Evolutionary conservation across 2,888 invertebrate genomes (phyloP), one percentile per base, ranked within the genome.

Genomic region (Arctia plantaginis): DNA sequence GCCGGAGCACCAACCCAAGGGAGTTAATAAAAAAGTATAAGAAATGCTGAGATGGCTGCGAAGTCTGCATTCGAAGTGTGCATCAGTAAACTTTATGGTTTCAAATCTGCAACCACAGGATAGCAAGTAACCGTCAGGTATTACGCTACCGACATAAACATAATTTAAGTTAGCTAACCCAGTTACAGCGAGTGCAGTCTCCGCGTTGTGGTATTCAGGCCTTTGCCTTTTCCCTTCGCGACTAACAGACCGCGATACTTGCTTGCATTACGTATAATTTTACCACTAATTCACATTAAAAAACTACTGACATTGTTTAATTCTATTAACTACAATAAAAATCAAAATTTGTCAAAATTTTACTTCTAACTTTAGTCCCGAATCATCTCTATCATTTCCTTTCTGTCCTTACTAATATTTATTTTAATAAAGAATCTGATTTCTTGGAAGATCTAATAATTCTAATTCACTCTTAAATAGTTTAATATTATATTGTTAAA

Each of bases 141-240:
- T n/a, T 10, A n/a, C 51, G 20, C n/a, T 55, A n/a, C n/a, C 10
- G n/a, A 55, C 35, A 35, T n/a, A 10, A 55, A n/a, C n/a, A n/a
- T n/a, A 55, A 55, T 55, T 55, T 8, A n/a, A 55, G 12, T 30
- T 1, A 30, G 18, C 30, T 27, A 30, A 30, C 18, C 62, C 8
- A 62, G 18, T 62, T 62, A 30, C 44, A 47, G 30, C 18, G 27
- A 47, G 20, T 44, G 20, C 30, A 67, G 30, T 67, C 44, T 47
- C 62, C 33, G 47, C 23, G 64, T 2, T 44, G 71, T 23, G 71
- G 44, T 73, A 73, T 64, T 73, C 18, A 64, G 72, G 72, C 55
- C 39, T 66, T 20, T 30, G 35, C 15, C 47, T 69, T 76, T 68
- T 64, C 72, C 47, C 68, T 67, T n/a, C 51, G 68, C 72, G 69